Evolutionary conservation across 2,797 vertebrate species (phyloP).

Genomic region (Dromococcyx pavoninus): DNA sequence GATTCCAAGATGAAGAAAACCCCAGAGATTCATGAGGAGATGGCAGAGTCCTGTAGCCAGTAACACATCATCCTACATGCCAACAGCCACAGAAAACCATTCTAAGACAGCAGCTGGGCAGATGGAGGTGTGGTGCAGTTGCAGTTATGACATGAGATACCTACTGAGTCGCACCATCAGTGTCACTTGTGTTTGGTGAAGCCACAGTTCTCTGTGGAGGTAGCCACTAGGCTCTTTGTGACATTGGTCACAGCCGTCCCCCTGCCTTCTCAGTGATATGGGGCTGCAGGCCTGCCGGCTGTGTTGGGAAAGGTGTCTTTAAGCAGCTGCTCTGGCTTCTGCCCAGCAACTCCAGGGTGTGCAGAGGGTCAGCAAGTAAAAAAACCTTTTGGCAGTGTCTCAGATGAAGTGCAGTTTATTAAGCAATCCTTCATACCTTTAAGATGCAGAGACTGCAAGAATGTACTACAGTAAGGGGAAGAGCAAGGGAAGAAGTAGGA

Average conservation of each 20-base stretch:
- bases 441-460: neutral
- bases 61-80: neutral
- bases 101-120: neutral
- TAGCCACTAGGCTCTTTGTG: neutral
- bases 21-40: neutral
- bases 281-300: neutral
- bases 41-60: neutral
- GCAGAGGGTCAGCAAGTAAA: neutral
- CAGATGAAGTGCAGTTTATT: neutral
- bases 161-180: neutral
- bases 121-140: neutral
- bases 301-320: neutral
- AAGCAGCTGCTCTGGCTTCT: neutral
- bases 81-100: neutral
- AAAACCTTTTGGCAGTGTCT: neutral
- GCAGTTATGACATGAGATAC: neutral
- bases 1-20: neutral
- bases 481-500: neutral
- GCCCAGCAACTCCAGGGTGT: neutral
- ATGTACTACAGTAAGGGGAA: too few relatives aligned
- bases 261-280: neutral
- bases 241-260: neutral
- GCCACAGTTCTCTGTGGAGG: accelerated
- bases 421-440: neutral
- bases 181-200: neutral